Evolutionary conservation across 2,797 vertebrate genomes (phyloP).

Genomic region (Hydrolagus colliei): DNA sequence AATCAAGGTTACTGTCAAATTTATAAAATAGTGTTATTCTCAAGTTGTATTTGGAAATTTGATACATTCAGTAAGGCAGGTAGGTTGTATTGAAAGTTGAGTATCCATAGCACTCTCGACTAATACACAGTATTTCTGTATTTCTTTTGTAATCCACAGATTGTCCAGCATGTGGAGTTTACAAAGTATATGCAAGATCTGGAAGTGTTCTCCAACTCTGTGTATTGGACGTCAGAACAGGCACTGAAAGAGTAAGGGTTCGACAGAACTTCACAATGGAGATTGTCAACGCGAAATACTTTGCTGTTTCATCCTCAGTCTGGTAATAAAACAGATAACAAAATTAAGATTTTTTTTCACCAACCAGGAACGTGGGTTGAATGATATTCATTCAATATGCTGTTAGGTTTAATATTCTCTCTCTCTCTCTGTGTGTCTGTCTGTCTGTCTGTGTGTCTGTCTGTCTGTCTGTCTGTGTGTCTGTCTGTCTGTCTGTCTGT

Average conservation of each 20-base stretch:
- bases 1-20: neutral
- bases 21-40: slow-evolving; percentile 39
- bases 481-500: no score
- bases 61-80: slow-evolving; percentile 53
- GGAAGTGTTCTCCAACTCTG: neutral
- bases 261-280: slow-evolving; percentile 47
- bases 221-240: slow-evolving; percentile 48
- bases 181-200: neutral
- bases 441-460: no score
- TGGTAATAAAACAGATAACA: slow-evolving; percentile 39
- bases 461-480: no score
- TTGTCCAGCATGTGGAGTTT: neutral
- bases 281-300: slow-evolving; percentile 58
- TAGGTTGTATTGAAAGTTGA: slow-evolving; percentile 40
- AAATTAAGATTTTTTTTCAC: neutral
- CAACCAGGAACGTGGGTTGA: neutral
- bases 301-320: slow-evolving; percentile 40
- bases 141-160: neutral
- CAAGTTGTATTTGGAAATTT: slow-evolving; percentile 41
- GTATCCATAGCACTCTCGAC: slow-evolving; percentile 1
- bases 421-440: no score
- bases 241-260: slow-evolving; percentile 57
- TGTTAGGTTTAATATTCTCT: neutral
- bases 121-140: neutral
- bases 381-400: neutral